Evolutionary conservation across 2,888 invertebrate genomes (phyloP).

Genomic region (Patella ulyssiponensis): DNA sequence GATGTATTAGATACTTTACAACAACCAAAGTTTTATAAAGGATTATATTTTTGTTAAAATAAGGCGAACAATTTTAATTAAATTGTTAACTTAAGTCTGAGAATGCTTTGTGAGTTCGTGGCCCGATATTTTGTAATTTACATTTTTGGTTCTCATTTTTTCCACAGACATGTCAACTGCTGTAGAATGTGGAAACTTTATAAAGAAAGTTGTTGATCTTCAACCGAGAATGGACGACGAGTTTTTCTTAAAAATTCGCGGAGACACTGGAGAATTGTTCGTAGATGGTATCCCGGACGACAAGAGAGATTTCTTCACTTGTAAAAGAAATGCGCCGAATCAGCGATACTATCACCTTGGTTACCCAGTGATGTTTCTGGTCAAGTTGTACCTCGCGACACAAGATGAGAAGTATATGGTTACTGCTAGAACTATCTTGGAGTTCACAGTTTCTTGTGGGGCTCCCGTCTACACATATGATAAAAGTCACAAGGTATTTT

Average conservation of each 20-base stretch:
- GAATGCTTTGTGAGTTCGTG: too few relatives aligned
- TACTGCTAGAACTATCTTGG: constrained; percentile 8
- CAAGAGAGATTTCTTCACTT: constrained; percentile 16
- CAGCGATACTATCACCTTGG: constrained; percentile 22
- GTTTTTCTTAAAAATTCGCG: constrained; percentile 14
- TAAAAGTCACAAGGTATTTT: constrained; percentile 19
- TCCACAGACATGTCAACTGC: constrained; percentile 18
- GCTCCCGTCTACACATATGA: constrained; percentile 10
- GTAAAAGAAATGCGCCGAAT: constrained; percentile 20
- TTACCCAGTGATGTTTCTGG: constrained; percentile 24
- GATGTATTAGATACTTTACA: too few relatives aligned
- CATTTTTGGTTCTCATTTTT: too few relatives aligned
- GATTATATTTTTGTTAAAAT: too few relatives aligned
- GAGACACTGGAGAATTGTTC: constrained; percentile 16
- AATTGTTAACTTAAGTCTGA: too few relatives aligned
- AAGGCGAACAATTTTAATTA: too few relatives aligned
- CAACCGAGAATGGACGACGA: constrained; percentile 13
- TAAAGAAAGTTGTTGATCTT: constrained; percentile 14
- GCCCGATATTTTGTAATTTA: too few relatives aligned
- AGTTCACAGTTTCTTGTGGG: constrained; percentile 18
- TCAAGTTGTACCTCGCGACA: constrained; percentile 19
- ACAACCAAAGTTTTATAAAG: too few relatives aligned
- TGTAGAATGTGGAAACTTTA: constrained; percentile 1
- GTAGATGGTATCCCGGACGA: constrained; percentile 14
- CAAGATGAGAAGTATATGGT: constrained; percentile 18